These are phyloP conservation scores for Silurus meridionalis DNA, from an alignment of 2,113 vertebrate genomes.

Conservation along the genomic window DNA sequence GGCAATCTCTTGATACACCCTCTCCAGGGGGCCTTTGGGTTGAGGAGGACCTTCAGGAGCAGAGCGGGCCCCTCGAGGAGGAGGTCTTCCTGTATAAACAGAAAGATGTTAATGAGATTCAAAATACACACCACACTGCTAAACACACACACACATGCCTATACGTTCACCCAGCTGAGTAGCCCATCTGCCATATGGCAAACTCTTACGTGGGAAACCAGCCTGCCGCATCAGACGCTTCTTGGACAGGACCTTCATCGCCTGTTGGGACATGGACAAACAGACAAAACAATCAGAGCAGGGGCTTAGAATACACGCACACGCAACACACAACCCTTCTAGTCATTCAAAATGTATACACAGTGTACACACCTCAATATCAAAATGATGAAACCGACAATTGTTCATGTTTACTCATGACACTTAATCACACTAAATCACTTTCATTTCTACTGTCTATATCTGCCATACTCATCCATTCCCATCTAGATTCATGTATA, in stretches of 20 bases:
- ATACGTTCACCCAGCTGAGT: constrained; percentile 49
- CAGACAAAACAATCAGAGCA: constrained; percentile 31
- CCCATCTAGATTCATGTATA: too few species aligned
- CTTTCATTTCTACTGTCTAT: neutral
- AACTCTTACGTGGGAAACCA: constrained; percentile 93
- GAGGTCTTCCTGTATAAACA: constrained; percentile 81
- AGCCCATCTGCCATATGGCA: constrained; percentile 55
- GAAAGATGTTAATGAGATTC: neutral
- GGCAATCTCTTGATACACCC: constrained; percentile 98
- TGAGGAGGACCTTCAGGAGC: constrained; percentile 79
- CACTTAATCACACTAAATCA: neutral
- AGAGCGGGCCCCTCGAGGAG: constrained; percentile 84
- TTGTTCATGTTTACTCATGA: neutral
- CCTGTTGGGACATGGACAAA: constrained; percentile 70
- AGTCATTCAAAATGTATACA: neutral
- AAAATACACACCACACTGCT: constrained; percentile 8
- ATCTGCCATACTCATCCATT: too few species aligned
- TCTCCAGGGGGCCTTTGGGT: constrained; percentile 88
- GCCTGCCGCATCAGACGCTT: constrained; percentile 96
- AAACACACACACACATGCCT: constrained; percentile 24
- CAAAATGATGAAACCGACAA: neutral
- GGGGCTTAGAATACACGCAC: neutral
- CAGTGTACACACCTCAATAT: neutral
- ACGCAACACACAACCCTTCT: neutral
- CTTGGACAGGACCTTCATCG: constrained; percentile 98